Conservation (phyloP, 2,797 vertebrate species). For the Enteromius paludinosus region DNA sequence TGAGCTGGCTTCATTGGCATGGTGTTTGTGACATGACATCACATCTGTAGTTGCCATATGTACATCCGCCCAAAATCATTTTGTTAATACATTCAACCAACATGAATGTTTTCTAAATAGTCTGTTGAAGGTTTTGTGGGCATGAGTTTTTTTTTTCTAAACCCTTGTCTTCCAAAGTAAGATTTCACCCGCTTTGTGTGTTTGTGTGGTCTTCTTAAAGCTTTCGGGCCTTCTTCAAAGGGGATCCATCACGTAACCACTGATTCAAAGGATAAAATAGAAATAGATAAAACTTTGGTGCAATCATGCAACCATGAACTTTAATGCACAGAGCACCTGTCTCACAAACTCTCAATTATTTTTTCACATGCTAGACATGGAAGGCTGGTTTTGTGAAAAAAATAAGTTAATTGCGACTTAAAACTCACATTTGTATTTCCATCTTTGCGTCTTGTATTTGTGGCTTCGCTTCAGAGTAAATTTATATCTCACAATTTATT, state of each 20-base stretch:
- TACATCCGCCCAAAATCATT: slow-evolving; percentile 12
- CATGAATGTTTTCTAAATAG: slow-evolving; percentile 43
- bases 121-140: slow-evolving; percentile 25
- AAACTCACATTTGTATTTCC: not conserved
- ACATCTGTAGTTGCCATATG: slow-evolving; percentile 26
- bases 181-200: slow-evolving; percentile 48
- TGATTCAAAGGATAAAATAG: not conserved
- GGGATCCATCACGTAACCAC: not conserved
- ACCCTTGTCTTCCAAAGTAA: slow-evolving; percentile 67
- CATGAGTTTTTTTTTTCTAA: slow-evolving; percentile 10
- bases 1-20: slow-evolving; percentile 1
- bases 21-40: not conserved
- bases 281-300: not conserved
- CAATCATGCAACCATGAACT: not conserved
- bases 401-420: not conserved
- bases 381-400: not conserved
- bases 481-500: not conserved
- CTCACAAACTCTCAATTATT: not conserved
- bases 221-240: slow-evolving; percentile 40
- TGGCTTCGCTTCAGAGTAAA: not conserved
- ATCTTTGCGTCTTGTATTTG: not conserved
- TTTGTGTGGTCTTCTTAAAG: slow-evolving; percentile 38
- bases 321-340: not conserved
- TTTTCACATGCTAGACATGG: not conserved
- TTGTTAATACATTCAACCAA: slow-evolving; percentile 17